Conservation (phyloP, 2,113 vertebrate genomes). For the Gymnogyps californianus region DNA sequence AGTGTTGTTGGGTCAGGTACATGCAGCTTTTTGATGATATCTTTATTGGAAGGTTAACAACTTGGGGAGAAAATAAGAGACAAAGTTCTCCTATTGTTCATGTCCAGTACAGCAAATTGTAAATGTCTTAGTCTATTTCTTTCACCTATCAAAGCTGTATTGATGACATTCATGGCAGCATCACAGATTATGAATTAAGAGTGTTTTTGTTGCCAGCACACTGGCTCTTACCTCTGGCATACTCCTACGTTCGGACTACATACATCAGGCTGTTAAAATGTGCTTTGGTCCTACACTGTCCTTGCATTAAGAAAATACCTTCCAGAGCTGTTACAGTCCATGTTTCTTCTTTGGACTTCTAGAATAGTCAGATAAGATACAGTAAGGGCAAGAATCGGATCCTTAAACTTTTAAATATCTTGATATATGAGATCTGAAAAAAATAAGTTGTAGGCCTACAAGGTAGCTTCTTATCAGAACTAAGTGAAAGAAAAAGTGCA, state of each 20-base stretch:
- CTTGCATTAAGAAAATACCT: neutral
- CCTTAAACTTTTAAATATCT: neutral
- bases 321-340: neutral
- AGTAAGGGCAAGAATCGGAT: neutral
- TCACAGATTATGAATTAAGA: neutral
- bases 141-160: neutral
- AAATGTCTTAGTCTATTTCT: neutral
- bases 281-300: neutral
- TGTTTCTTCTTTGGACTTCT: neutral
- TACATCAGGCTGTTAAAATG: neutral
- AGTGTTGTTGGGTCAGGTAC: neutral
- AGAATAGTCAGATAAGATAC: neutral
- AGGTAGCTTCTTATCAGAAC: neutral
- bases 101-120: neutral
- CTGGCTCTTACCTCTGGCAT: neutral
- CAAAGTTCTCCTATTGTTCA: accelerated
- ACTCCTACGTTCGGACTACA: neutral
- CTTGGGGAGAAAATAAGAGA: neutral
- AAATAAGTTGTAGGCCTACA: neutral
- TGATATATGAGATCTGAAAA: neutral
- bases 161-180: neutral
- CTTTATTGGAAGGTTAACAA: neutral
- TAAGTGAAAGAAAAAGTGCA: neutral
- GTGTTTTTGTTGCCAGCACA: neutral
- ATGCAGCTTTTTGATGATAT: neutral